Base-by-base conservation (phyloP, 2,113 vertebrate species). In the Excalfactoria chinensis region DNA sequence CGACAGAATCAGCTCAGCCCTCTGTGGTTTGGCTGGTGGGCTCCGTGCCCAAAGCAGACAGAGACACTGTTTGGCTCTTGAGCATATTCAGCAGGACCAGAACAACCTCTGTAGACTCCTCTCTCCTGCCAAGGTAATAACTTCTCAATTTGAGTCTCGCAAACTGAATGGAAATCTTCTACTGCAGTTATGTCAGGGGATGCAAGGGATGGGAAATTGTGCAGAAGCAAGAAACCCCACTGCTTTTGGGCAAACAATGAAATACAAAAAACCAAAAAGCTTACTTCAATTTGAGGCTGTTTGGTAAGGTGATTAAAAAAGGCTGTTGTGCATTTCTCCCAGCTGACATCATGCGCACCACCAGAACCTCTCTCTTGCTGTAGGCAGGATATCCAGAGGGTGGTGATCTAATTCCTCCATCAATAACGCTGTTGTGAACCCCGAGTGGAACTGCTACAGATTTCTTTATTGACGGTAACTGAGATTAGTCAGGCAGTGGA, bases 301-400 rank as follows among this genome's bases (percentile, higher is more conserved):
- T 91, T 80, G 87, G 60, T 76, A 92, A 94, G 34, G 74, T n/a
- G 56, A 87, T 73, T 93, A 41, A 83, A 71, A 81, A 62, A 71
- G 75, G 32, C 78, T 76, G 55, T 17, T 67, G 40, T 56, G 46
- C 34, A 15, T 63, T 91, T 71, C 89, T 82, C 28, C 82, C 78
- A 76, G 68, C 35, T 43, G 74, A 84, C 0, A 0, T 11, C 73
- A 46, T 3, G 1, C 15, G 74, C 44, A 63, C 44, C 41, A 37
- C 3, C 28, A 79, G 67, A 78, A 66, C 43, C 74, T 72, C 0
- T 0, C 40, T 86, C 53, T 35, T 66, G 71, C 49, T 4, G 1
- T 5, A 76, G 67, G 44, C 7, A 20, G 77, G 74, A 90, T 63
- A 85, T 72, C 58, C 43, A 79, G 63, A 87, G 67, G 84, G 66